Evolutionary conservation across 2,888 invertebrate species (phyloP), one percentile per base, ranked within the genome.

Genomic region (Ectobius pallidus): DNA sequence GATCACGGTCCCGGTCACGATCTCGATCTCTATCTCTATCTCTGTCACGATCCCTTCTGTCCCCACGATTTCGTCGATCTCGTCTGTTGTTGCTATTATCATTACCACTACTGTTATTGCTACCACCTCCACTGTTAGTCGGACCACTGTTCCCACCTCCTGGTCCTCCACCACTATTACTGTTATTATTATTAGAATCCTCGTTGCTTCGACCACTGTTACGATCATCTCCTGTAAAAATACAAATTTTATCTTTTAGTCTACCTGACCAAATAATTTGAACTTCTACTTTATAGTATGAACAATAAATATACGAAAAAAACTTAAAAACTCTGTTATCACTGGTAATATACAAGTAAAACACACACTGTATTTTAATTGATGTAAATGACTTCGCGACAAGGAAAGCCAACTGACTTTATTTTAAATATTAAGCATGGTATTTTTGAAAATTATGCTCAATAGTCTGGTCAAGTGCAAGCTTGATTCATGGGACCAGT

Each of bases 1-100:
- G 74, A 2, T 77, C 76, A 72, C 77, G 69, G 27, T 75, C 75
- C 11, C 77, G 55, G 20, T 78, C 78, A 61, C 78, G 71, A 30
- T 77, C 77, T 73, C 78, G 22, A n/a, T 68, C 71, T 65, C 77
- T 74, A 34, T 77, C 77, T 75, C 78, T 71, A 18, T 76, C 77
- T 16, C 78, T 70, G n/a, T 78, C 78, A 49, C 78, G 73, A 62
- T 77, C 77, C 72, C 79, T 70, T 42, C 74, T 69, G 25, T 77
- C 78, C 42, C 77, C 65, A 18, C 77, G 69, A 69, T 76, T 74
- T 11, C 76, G 62, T 11, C 77, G 52, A 44, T 76, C 77, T 18
- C 76, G 55, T 32, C 76, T 67, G 58, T 44, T 52, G 27, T 67
- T 71, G 2, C 55, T 71, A 63, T 52, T 70, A 30, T 55, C 25